These are phyloP conservation scores for Sericinus montela DNA, from an alignment of 2,888 invertebrate genomes.

Conservation along the genomic window DNA sequence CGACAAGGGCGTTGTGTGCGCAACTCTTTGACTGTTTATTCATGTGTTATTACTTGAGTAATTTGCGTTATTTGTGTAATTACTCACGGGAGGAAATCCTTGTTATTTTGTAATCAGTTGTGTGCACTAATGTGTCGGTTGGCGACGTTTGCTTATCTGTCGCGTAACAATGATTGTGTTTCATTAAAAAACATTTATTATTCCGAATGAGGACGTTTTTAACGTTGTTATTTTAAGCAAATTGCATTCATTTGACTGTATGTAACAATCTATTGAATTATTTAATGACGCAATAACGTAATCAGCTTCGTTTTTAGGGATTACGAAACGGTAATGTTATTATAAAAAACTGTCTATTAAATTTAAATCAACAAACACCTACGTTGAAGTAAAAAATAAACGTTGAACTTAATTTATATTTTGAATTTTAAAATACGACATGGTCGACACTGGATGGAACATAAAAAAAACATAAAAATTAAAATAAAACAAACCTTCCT, in stretches of 20 bases:
- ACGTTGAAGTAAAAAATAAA: no score
- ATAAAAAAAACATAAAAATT: no score
- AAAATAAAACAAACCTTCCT: no score
- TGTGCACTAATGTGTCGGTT: constrained; percentile 50
- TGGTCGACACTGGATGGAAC: no score
- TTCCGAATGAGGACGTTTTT: constrained; percentile 37
- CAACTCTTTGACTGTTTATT: constrained; percentile 40
- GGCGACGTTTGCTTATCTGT: constrained; percentile 52
- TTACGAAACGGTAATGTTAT: no score
- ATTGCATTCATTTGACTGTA: constrained; percentile 28
- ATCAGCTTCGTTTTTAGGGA: constrained; percentile 1
- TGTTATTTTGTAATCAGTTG: constrained; percentile 63
- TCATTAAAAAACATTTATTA: constrained; percentile 66
- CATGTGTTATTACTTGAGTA: constrained; percentile 60
- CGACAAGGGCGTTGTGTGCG: constrained; percentile 29
- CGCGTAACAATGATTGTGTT: constrained; percentile 62
- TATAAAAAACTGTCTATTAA: no score
- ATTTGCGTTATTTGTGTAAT: constrained; percentile 62
- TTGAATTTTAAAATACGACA: no score
- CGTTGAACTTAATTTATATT: no score
- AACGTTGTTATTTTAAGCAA: constrained; percentile 28
- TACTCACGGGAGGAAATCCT: constrained; percentile 64
- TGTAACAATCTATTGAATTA: constrained; percentile 27
- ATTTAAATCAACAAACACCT: no score
- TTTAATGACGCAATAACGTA: constrained; percentile 16